Conservation (phyloP, 2,113 vertebrate genomes). For the Chaetodon trifascialis region DNA sequence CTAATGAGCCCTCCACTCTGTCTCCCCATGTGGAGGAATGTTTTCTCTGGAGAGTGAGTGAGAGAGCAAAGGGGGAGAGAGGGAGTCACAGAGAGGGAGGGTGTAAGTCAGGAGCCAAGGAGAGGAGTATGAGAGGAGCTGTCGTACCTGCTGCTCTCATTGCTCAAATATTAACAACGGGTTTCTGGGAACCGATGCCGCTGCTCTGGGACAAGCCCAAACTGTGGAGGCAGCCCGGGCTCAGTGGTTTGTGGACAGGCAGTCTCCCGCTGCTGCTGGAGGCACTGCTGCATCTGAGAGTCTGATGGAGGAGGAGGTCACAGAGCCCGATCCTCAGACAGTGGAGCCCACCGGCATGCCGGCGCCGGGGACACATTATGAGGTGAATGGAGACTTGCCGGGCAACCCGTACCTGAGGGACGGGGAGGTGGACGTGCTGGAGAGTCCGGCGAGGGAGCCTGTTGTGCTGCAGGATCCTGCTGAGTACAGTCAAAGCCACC, state of each 20-base stretch:
- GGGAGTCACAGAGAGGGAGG: conserved; percentile 5
- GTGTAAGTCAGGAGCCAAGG: conserved; percentile 51
- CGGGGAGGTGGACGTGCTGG: conserved; percentile 47
- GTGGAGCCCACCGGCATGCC: conserved; percentile 56
- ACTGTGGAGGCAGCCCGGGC: conserved; percentile 70
- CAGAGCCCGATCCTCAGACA: conserved; percentile 66
- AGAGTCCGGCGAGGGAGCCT: conserved; percentile 69
- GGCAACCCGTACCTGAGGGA: conserved; percentile 71
- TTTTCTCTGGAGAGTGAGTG: conserved; percentile 65
- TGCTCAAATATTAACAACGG: conserved; percentile 78
- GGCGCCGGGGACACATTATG: conserved; percentile 37
- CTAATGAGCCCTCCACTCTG: conserved; percentile 70
- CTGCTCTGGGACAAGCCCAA: conserved; percentile 74
- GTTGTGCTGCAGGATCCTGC: conserved; percentile 73
- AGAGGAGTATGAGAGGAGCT: conserved; percentile 67
- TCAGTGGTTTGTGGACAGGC: conserved; percentile 68
- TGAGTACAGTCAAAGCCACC: conserved; percentile 63
- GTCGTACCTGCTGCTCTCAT: conserved; percentile 76
- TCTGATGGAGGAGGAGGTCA: conserved; percentile 84
- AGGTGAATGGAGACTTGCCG: conserved; percentile 75
- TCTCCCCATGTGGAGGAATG: conserved; percentile 78
- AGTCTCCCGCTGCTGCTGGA: conserved; percentile 49
- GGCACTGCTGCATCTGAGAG: conserved; percentile 54
- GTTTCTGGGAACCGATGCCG: conserved; percentile 75
- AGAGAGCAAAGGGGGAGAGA: conserved; percentile 43